Evolutionary conservation across 1,140 invertebrate species (phyloP), one percentile per base, ranked within the genome.

Genomic region (Cyclina sinensis): DNA sequence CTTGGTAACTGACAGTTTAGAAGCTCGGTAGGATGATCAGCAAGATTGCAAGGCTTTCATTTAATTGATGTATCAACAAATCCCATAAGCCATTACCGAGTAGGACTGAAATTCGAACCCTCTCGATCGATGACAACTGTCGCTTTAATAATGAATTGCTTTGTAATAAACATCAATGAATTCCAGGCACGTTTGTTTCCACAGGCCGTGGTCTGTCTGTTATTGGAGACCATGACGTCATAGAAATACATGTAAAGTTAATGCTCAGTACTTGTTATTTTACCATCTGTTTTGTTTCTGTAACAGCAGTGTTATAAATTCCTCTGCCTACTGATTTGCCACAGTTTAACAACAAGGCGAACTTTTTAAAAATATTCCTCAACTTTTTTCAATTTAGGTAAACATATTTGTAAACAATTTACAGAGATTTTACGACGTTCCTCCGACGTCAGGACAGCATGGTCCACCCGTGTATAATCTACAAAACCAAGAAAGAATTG

Each of bases 401-500:
- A n/a, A n/a, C n/a, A n/a, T n/a, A n/a, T n/a, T n/a, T n/a, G n/a
- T n/a, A n/a, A n/a, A n/a, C n/a, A n/a, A 43, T 27, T 84, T 57
- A 30, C 81, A 84, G 84, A 37, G 73, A 62, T 86, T 30, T 68
- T 86, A 86, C 35, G 84, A 86, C 39, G 12, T 18, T 11, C 46
- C 70, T n/a, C 51, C 84, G 0, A 62, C 14, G 0, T 51, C 39
- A 7, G 39, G 9, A n/a, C 43, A 37, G 7, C 51, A 48, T 48
- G 48, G 59, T 16, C 70, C 70, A 5, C 82, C 82, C 0, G 54
- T 39, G 24, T 87, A 80, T 54, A 54, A 35, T 27, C 32, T 65
- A 21, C 74, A 79, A 54, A 48, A 62, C 54, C 74, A 87, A 59
- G 85, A 87, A 70, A 76, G 46, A 54, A 87, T 88, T n/a, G 79